Conservation (phyloP, 2,888 invertebrate genomes). For the Hanleya hanleyi region DNA sequence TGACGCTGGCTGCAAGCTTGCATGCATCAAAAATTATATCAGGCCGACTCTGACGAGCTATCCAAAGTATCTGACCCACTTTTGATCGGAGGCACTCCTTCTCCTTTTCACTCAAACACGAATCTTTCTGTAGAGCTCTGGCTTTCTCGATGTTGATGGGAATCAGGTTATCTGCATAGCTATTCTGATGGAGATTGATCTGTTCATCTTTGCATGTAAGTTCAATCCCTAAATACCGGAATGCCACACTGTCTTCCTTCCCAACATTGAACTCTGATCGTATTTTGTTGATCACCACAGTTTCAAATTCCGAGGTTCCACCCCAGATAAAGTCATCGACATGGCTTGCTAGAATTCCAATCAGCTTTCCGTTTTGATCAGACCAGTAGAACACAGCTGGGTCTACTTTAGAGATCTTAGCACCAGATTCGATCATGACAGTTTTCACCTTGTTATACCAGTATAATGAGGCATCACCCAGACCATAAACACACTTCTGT, state of each 20-base stretch:
- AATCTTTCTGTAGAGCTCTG: neutral
- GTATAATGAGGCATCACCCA: slow-evolving; percentile 20
- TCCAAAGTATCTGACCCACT: too few relatives aligned
- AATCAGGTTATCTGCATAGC: neutral
- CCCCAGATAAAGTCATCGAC: slow-evolving; percentile 17
- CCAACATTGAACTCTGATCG: slow-evolving; percentile 8
- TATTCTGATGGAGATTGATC: neutral
- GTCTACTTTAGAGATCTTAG: too few relatives aligned
- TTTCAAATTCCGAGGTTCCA: slow-evolving; percentile 6
- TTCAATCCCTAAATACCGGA: slow-evolving; percentile 19
- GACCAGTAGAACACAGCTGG: slow-evolving; percentile 20
- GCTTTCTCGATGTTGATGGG: neutral
- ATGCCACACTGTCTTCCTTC: neutral
- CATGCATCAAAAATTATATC: too few relatives aligned
- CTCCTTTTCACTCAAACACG: too few relatives aligned
- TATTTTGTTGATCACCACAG: slow-evolving; percentile 6
- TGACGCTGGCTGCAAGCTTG: too few relatives aligned
- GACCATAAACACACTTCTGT: too few relatives aligned
- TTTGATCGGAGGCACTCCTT: too few relatives aligned
- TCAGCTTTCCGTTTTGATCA: neutral
- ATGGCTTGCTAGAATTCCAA: slow-evolving; percentile 19
- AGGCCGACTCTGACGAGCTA: too few relatives aligned
- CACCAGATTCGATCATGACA: neutral
- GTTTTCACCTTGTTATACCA: slow-evolving; percentile 11
- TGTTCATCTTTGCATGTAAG: neutral